Evolutionary conservation across 2,797 vertebrate genomes (phyloP).

Genomic region (Meda fulgida): DNA sequence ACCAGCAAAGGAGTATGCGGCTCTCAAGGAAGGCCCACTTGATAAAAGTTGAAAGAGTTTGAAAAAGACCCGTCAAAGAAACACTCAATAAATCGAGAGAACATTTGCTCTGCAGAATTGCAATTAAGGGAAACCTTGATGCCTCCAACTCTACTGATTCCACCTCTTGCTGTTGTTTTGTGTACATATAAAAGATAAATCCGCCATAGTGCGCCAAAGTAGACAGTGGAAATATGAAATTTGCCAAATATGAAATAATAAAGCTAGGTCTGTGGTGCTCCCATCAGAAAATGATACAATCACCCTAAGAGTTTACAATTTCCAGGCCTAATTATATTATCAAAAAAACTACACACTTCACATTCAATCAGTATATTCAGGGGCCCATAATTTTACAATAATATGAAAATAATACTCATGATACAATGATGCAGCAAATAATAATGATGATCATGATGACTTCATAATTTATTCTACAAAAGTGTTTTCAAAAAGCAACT

Average conservation of each 20-base stretch:
- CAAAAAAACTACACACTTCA: neutral
- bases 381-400: neutral
- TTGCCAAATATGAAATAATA: neutral
- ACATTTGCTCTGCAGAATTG: neutral
- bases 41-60: slow-evolving; percentile 14
- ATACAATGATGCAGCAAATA: neutral
- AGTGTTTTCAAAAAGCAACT: slow-evolving; percentile 11
- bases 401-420: neutral
- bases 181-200: neutral
- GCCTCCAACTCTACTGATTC: neutral
- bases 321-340: neutral
- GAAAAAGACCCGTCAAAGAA: slow-evolving; percentile 4
- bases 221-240: neutral
- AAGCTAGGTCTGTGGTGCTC: neutral
- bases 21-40: slow-evolving; percentile 2
- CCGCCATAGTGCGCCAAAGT: neutral
- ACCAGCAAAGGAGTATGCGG: neutral
- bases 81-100: neutral
- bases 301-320: neutral
- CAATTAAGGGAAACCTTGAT: neutral
- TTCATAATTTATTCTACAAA: neutral
- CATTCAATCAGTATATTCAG: neutral
- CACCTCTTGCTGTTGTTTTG: neutral
- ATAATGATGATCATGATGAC: slow-evolving; percentile 1
- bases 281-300: neutral